Evolutionary conservation across 2,888 invertebrate genomes (phyloP), one percentile per base, ranked within the genome.

Genomic region (Drosophila lutescens): DNA sequence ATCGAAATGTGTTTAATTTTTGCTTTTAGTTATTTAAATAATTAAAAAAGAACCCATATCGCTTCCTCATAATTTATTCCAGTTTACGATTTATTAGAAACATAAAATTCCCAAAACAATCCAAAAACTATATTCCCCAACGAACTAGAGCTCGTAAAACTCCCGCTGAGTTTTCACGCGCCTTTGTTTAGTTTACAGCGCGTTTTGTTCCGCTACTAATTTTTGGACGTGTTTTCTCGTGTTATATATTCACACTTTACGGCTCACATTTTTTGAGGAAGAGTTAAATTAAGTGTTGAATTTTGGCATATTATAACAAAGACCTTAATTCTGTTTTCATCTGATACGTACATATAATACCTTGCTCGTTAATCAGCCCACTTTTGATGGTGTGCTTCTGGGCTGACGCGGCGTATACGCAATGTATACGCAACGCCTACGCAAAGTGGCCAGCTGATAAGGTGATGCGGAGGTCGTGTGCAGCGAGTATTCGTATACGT

Each of bases 381-480:
- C 26, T 12, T 60, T 60, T 26, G 1, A 0, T 34, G n/a, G 50
- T 56, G 46, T 50, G 51, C 40, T 73, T 51, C 30, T 49, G 47
- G 49, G 66, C 56, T 49, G 41, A n/a, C 30, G 23, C 38, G 59
- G 63, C 46, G 46, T 47, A 30, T 47, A 47, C 47, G 46, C 46
- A 71, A 36, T 50, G 57, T 30, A 38, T 50, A 57, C 63, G 65
- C 71, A 20, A 20, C 20, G 20, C n/a, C n/a, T n/a, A n/a, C n/a
- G n/a, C n/a, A 75, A 32, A 41, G 40, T 47, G 20, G 13, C 15
- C n/a, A 40, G 17, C 54, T 51, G 85, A 82, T 82, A 82, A 78
- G 65, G 69, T 56, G 74, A 75, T 68, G 74, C 68, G 32, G 46
- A 43, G 54, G 51, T 36, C 75, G 80, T 73, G 79, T 71, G 80